A percentile compares a stretch with the other conserved stretches of the same genome.
Conservation (phyloP, 2,888 invertebrate genomes). For the Mimumesa dahlbomi region DNA sequence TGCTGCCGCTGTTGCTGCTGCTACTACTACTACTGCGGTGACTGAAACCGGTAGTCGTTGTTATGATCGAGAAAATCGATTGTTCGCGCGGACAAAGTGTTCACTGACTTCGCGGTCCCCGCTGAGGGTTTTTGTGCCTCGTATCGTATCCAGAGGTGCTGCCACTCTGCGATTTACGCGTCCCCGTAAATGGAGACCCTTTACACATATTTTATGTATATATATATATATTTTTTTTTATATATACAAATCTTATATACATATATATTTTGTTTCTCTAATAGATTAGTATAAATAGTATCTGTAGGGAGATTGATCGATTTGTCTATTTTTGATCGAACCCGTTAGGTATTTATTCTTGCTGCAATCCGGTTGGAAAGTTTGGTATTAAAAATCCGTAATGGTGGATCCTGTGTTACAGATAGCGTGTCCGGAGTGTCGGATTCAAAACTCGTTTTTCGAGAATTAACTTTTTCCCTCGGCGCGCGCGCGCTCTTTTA, state of each 20-base stretch:
- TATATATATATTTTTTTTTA: too few species aligned
- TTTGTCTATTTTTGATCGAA: too few species aligned
- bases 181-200: too few species aligned
- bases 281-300: too few species aligned
- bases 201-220: too few species aligned
- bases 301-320: too few species aligned
- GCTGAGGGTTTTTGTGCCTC: constrained; percentile 22
- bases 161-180: neutral
- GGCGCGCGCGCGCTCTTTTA: constrained; percentile 6
- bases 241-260: too few species aligned
- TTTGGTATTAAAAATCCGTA: neutral
- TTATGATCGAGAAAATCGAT: constrained; percentile 75
- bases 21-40: constrained; percentile 29
- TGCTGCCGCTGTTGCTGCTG: constrained; percentile 21
- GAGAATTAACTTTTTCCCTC: constrained; percentile 40
- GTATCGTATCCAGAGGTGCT: constrained; percentile 2
- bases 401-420: neutral
- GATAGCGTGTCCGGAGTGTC: neutral
- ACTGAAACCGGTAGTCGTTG: constrained; percentile 66
- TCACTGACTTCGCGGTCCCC: constrained; percentile 71
- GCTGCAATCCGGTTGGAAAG: neutral
- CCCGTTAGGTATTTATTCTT: constrained; percentile 8
- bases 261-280: too few species aligned
- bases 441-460: constrained; percentile 36
- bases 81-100: constrained; percentile 75